phyloP scores from a whole-genome alignment of 2,888 invertebrate genomes.

The Synanthedon vespiformis region DNA sequence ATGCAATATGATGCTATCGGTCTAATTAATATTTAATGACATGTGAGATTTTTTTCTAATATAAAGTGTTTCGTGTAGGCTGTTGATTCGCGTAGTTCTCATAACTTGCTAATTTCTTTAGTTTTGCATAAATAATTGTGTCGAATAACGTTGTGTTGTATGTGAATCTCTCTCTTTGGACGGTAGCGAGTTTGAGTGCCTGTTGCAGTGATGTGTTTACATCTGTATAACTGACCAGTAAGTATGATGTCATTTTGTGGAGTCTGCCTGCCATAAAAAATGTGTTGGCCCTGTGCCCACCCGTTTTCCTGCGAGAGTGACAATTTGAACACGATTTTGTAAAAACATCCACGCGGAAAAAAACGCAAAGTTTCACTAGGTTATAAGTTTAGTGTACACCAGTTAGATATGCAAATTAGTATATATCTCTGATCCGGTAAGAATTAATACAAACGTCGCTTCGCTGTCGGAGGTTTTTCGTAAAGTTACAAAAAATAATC shows the following conservation, averaged over 20 bases:
- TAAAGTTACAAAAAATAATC: not conserved
- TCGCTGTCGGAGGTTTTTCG: not conserved
- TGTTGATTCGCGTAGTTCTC: slow-evolving; percentile 50
- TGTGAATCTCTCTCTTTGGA: slow-evolving; percentile 16
- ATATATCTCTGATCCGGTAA: slow-evolving; percentile 6
- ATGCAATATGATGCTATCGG: slow-evolving; percentile 32
- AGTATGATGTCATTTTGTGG: slow-evolving; percentile 67
- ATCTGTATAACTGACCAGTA: slow-evolving; percentile 53
- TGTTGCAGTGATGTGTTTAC: slow-evolving; percentile 63
- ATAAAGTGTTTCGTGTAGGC: slow-evolving; percentile 47
- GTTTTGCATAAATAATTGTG: slow-evolving; percentile 21
- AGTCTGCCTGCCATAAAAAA: slow-evolving; percentile 56
- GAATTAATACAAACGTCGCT: not conserved
- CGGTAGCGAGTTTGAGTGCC: slow-evolving; percentile 27
- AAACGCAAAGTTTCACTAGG: slow-evolving; percentile 43
- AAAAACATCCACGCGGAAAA: slow-evolving; percentile 49
- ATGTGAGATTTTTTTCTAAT: slow-evolving; percentile 17
- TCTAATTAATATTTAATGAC: slow-evolving; percentile 14
- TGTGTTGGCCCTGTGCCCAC: slow-evolving; percentile 68
- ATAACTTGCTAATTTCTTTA: slow-evolving; percentile 31
- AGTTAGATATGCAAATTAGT: slow-evolving; percentile 35
- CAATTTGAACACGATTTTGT: slow-evolving; percentile 43
- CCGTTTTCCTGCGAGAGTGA: slow-evolving; percentile 56
- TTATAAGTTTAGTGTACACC: slow-evolving; percentile 34
- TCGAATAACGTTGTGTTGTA: slow-evolving; percentile 22